These are phyloP conservation scores for Drosophila arawakana DNA, from an alignment of 1,140 invertebrate genomes.

Conservation along the genomic window DNA sequence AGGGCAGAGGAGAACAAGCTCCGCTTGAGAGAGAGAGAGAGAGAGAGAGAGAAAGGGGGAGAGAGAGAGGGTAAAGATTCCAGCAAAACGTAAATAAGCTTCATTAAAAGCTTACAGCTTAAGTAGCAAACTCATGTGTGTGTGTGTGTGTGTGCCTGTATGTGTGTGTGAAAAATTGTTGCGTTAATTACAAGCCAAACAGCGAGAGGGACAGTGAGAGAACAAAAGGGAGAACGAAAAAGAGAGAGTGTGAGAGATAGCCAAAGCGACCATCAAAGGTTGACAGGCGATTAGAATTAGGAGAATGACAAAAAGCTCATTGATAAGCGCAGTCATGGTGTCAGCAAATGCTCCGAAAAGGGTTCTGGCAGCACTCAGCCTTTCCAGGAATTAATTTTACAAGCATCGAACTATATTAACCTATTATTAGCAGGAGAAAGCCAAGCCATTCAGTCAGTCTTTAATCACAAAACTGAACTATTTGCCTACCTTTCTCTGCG, in stretches of 20 bases:
- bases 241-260: neutral
- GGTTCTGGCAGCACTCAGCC: neutral
- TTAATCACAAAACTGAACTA: too few relatives aligned
- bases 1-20: too few relatives aligned
- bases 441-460: too few relatives aligned
- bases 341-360: neutral
- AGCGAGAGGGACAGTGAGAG: neutral
- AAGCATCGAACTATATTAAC: neutral
- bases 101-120: constrained; percentile 74
- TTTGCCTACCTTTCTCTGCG: neutral
- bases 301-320: constrained; percentile 33
- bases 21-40: neutral
- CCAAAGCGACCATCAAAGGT: constrained; percentile 5
- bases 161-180: constrained; percentile 43
- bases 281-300: constrained; percentile 23
- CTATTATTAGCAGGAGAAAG: too few relatives aligned
- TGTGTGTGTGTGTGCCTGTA: constrained; percentile 28
- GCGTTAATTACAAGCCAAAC: constrained; percentile 32
- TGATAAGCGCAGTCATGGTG: neutral
- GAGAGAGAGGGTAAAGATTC: neutral
- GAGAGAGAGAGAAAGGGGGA: neutral
- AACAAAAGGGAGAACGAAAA: neutral
- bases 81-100: constrained; percentile 64
- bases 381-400: neutral
- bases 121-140: constrained; percentile 38